phyloP scores from a whole-genome alignment of 2,797 vertebrate genomes.

The Cygnus olor region DNA sequence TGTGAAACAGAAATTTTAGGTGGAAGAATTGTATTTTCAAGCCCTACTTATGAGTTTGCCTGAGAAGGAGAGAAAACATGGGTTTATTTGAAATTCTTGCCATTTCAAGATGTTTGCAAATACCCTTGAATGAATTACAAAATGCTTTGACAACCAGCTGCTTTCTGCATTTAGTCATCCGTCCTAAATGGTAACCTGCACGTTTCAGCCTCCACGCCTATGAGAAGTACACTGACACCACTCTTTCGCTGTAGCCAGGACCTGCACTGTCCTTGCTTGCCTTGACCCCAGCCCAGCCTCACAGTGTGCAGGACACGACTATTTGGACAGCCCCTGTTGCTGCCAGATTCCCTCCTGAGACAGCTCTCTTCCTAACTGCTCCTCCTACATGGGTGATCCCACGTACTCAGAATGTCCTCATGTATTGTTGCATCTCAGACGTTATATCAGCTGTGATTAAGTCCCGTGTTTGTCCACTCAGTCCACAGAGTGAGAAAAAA shows the following conservation, averaged over 20 bases:
- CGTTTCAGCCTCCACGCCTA: neutral
- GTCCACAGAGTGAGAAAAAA: neutral
- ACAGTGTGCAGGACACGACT: accelerated
- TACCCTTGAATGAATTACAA: neutral
- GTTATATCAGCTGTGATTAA: neutral
- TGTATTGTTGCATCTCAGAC: neutral
- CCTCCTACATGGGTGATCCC: neutral
- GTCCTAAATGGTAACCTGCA: neutral
- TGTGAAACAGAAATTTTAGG: neutral
- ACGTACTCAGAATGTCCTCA: neutral
- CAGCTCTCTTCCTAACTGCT: neutral
- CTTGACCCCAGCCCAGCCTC: neutral
- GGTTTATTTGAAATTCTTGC: neutral
- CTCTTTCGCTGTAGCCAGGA: neutral
- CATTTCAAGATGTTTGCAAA: neutral
- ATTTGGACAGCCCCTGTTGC: accelerated
- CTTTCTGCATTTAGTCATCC: neutral
- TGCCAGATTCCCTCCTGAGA: neutral
- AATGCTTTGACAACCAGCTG: neutral
- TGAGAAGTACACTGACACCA: neutral
- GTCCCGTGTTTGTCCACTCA: neutral
- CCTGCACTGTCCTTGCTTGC: neutral
- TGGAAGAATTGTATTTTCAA: neutral
- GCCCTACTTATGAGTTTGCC: neutral
- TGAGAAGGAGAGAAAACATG: neutral